Evolutionary conservation across 2,888 invertebrate species (phyloP).

Genomic region (Sisyra nigra): DNA sequence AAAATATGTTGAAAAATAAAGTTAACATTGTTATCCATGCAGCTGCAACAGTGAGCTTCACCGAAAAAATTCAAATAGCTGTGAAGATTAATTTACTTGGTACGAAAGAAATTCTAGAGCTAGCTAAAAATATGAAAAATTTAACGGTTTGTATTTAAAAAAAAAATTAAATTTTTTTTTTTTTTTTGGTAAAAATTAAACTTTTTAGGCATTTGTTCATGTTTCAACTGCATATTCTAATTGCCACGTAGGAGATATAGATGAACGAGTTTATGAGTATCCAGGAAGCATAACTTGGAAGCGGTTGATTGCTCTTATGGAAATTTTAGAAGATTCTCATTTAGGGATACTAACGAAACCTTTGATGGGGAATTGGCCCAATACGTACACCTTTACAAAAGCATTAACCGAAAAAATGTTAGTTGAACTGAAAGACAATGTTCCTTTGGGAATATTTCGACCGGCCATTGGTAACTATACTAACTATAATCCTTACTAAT

Average conservation of each 20-base stretch:
- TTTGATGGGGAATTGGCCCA: slow-evolving; percentile 52
- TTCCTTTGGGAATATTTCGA: slow-evolving; percentile 65
- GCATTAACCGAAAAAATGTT: slow-evolving; percentile 70
- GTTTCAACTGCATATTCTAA: slow-evolving; percentile 82
- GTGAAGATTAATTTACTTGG: slow-evolving; percentile 46
- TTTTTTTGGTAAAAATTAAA: not conserved
- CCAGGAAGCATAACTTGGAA: slow-evolving; percentile 43
- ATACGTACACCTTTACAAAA: slow-evolving; percentile 87
- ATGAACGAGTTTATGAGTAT: slow-evolving; percentile 59
- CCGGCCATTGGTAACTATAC: slow-evolving; percentile 65
- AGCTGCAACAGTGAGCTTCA: slow-evolving; percentile 72
- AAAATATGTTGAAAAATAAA: slow-evolving; percentile 34
- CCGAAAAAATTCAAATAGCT: slow-evolving; percentile 54
- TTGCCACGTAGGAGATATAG: slow-evolving; percentile 52
- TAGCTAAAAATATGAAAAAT: slow-evolving; percentile 38
- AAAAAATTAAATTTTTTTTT: slow-evolving; percentile 13
- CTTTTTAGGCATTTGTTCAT: slow-evolving; percentile 48
- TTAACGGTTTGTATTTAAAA: slow-evolving; percentile 27
- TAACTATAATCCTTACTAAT: not conserved
- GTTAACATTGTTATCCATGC: slow-evolving; percentile 58
- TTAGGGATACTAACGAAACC: slow-evolving; percentile 42
- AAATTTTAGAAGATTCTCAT: slow-evolving; percentile 37
- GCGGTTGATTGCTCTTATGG: slow-evolving; percentile 44
- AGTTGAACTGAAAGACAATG: slow-evolving; percentile 36
- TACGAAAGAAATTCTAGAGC: slow-evolving; percentile 41